A percentile compares a stretch with the other conserved stretches of the same genome.
These are phyloP conservation scores for Rousettus madagascariensis DNA, from an alignment of 2,797 vertebrate species.

Conservation along the genomic window DNA sequence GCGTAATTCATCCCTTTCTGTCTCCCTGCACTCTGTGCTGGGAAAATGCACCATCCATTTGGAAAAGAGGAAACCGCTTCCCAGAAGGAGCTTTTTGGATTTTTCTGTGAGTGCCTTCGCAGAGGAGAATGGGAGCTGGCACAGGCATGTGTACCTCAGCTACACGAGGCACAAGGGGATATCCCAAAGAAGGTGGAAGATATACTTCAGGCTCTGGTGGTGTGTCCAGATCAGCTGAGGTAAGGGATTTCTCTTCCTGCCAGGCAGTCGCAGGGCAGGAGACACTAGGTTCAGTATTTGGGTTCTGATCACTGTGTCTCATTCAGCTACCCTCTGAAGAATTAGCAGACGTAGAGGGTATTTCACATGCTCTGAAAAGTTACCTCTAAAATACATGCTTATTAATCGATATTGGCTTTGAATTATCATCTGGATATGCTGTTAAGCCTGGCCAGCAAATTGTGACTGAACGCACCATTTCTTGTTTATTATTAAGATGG, in stretches of 20 bases:
- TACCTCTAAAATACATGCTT: background rate
- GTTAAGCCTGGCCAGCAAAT: background rate
- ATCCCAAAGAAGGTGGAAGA: conserved; percentile 83
- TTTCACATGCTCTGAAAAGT: conserved; percentile 1
- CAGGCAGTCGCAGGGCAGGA: background rate
- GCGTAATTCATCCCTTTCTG: conserved; percentile 20
- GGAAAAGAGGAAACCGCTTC: conserved; percentile 90
- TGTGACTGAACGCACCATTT: background rate
- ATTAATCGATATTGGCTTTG: background rate
- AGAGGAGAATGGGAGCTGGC: conserved; percentile 94
- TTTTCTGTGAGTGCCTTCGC: conserved; percentile 91
- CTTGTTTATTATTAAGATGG: conserved; percentile 6
- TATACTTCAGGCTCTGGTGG: conserved; percentile 89
- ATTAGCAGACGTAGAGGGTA: background rate
- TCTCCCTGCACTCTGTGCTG: conserved; percentile 66
- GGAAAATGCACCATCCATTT: conserved; percentile 90
- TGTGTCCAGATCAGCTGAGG: conserved; percentile 88
- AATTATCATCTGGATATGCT: background rate
- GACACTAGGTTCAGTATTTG: background rate
- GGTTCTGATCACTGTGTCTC: background rate
- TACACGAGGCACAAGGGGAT: conserved; percentile 83
- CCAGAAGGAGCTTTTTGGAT: conserved; percentile 88
- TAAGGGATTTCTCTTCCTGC: conserved; percentile 71
- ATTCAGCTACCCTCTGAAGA: conserved; percentile 22
- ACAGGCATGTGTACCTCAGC: conserved; percentile 91